These are phyloP conservation scores for Deroptyus accipitrinus DNA, from an alignment of 2,113 vertebrate species.

Conservation along the genomic window DNA sequence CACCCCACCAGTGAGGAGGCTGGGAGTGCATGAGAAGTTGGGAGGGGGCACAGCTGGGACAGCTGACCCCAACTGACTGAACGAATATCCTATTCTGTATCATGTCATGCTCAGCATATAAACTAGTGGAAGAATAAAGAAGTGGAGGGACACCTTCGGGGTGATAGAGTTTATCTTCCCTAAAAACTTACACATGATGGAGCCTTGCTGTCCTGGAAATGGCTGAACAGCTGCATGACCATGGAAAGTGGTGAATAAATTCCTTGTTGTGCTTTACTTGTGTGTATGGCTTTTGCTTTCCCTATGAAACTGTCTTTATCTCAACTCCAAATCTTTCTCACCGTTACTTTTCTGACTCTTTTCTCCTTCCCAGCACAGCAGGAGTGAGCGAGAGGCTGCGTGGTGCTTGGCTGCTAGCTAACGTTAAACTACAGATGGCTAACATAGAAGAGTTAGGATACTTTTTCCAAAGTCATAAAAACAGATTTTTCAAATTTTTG, in stretches of 20 bases:
- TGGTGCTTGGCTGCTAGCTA: background rate
- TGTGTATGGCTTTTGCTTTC: background rate
- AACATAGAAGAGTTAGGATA: background rate
- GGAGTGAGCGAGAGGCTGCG: background rate
- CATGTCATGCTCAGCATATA: background rate
- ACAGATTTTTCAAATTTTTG: rapidly evolving
- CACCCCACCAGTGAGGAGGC: background rate
- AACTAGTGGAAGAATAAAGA: background rate
- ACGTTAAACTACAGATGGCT: background rate
- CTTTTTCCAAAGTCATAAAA: background rate
- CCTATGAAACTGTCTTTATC: background rate
- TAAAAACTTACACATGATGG: no score
- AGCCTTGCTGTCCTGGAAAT: background rate
- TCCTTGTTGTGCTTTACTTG: background rate
- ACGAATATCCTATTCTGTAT: background rate
- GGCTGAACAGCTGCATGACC: background rate
- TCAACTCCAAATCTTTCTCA: background rate
- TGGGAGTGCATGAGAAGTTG: background rate
- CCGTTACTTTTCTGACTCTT: background rate
- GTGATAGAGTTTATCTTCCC: background rate
- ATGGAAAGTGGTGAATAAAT: background rate
- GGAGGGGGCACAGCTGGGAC: background rate
- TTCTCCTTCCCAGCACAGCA: background rate
- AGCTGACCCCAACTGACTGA: background rate
- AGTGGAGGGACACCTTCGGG: background rate